A percentile compares a stretch with the other conserved stretches of the same genome.
Conservation (phyloP, 37 sponge, comb jelly and placozoan species). For the Haliclona indistincta region DNA sequence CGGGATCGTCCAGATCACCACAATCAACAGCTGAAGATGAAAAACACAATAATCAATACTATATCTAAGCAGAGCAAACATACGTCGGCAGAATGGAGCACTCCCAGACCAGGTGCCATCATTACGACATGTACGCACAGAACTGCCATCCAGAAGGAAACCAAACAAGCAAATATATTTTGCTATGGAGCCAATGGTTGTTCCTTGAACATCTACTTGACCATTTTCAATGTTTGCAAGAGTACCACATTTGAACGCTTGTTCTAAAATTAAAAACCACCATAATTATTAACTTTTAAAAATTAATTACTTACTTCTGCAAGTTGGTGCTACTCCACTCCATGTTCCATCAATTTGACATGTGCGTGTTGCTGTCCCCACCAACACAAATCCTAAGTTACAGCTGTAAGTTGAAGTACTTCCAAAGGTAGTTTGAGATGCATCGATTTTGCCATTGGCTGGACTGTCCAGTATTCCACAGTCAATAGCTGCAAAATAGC, state of each 20-base stretch:
- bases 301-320: conserved; percentile 40
- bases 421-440: conserved; percentile 4
- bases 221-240: not conserved
- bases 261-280: not conserved
- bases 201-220: not conserved
- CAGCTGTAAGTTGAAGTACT: conserved; percentile 53
- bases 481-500: conserved; percentile 2
- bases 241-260: not conserved
- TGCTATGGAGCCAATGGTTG: conserved; percentile 8
- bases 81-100: conserved; percentile 15
- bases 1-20: conserved; percentile 29
- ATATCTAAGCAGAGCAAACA: conserved; percentile 19
- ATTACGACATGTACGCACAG: not conserved
- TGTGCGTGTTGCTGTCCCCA: conserved; percentile 28
- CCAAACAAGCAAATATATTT: conserved; percentile 26
- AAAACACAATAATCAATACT: not conserved
- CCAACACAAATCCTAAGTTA: conserved; percentile 22
- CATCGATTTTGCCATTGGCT: conserved; percentile 11
- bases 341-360: conserved; percentile 58
- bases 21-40: conserved; percentile 50
- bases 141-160: conserved; percentile 7
- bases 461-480: conserved; percentile 9
- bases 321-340: conserved; percentile 54
- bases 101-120: conserved; percentile 44
- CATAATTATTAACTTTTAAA: not conserved